phyloP scores from a whole-genome alignment of 2,113 vertebrate genomes.

The Odontesthes bonariensis region DNA sequence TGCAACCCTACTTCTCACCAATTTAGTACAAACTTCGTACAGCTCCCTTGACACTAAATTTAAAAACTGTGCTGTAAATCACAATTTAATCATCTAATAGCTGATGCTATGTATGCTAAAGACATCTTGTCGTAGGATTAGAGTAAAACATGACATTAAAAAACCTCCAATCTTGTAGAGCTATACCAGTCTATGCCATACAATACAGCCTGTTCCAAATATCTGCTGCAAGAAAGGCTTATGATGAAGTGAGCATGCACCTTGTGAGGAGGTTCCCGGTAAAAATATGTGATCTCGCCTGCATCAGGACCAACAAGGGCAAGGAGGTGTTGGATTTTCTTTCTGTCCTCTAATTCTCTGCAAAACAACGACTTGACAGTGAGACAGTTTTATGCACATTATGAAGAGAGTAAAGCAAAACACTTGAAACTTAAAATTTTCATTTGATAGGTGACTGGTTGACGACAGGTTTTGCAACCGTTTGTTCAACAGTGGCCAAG shows the following conservation, averaged over 20 bases:
- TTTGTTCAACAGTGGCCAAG: no score
- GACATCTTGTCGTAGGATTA: neutral
- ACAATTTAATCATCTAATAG: neutral
- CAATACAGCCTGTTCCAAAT: neutral
- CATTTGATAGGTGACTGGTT: no score
- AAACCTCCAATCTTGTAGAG: no score
- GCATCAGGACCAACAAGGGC: slow-evolving; percentile 86
- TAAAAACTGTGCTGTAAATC: neutral
- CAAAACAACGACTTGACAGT: slow-evolving; percentile 23
- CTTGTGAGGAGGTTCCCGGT: slow-evolving; percentile 92
- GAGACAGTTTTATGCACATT: neutral
- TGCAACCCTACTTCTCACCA: no score
- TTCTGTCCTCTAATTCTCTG: slow-evolving; percentile 95
- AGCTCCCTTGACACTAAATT: neutral
- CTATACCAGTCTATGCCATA: neutral
- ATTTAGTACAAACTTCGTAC: no score
- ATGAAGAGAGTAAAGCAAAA: no score
- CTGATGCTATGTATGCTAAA: neutral
- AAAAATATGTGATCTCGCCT: slow-evolving; percentile 94
- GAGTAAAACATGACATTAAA: neutral
- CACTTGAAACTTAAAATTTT: no score
- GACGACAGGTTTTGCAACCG: no score
- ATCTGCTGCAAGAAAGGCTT: neutral
- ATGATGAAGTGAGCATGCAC: slow-evolving; percentile 55
- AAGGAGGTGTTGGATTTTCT: slow-evolving; percentile 94